Conservation (phyloP, 1,140 invertebrate species). For the Ganaspis sp. region DNA sequence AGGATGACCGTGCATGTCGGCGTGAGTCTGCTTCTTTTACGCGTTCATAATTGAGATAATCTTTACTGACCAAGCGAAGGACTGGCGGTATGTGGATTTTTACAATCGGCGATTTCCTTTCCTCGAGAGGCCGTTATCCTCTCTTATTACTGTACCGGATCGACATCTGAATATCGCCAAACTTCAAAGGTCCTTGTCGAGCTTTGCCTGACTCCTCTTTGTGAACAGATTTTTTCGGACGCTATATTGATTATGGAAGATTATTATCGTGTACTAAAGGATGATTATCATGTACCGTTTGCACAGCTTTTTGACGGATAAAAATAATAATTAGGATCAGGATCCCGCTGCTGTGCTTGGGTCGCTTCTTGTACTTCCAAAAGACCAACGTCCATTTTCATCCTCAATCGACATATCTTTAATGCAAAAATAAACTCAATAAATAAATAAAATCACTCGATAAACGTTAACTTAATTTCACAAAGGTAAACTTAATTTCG, state of each 20-base stretch:
- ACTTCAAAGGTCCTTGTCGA: constrained; percentile 18
- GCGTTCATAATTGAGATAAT: constrained; percentile 73
- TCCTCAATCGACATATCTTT: no score
- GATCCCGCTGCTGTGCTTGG: background rate
- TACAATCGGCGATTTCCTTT: constrained; percentile 62
- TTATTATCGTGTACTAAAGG: constrained; percentile 17
- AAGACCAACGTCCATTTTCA: no score
- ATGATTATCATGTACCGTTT: constrained; percentile 23
- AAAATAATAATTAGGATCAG: constrained; percentile 2
- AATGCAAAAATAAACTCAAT: no score
- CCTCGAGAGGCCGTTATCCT: constrained; percentile 51
- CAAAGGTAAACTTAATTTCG: no score
- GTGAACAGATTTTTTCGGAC: background rate
- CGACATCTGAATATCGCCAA: constrained; percentile 16
- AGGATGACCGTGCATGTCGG: constrained; percentile 63
- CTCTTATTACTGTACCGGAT: constrained; percentile 45
- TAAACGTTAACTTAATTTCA: no score
- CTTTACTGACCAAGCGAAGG: constrained; percentile 57
- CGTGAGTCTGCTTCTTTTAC: constrained; percentile 70
- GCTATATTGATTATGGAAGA: constrained; percentile 11
- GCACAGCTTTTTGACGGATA: background rate
- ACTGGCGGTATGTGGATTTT: constrained; percentile 66
- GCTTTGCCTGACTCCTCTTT: background rate
- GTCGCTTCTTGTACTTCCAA: background rate
- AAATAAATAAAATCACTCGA: no score